Conservation (phyloP, 64 coral and sea anemone genomes). For the Astreopora myriophthalma region DNA sequence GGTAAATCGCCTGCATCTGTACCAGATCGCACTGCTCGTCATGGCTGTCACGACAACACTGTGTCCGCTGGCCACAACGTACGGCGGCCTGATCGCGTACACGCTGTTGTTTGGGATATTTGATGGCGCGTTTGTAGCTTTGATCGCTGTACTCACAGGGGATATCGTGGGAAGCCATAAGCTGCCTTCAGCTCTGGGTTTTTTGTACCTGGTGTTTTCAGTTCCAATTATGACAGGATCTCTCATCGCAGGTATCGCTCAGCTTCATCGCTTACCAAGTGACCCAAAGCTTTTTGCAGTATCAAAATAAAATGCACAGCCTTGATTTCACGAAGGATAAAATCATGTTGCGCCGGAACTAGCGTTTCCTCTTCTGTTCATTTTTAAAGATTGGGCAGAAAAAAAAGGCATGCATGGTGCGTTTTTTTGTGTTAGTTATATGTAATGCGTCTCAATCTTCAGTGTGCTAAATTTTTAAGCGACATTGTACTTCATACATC, state of each 20-base stretch:
- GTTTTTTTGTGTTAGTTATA: no score
- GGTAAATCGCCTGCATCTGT: conserved; percentile 69
- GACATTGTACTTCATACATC: no score
- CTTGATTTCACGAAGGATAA: no score
- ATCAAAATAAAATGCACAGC: no score
- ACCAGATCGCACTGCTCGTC: conserved; percentile 51
- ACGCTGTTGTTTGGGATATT: conserved; percentile 66
- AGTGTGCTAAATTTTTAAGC: no score
- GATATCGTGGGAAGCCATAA: conserved; percentile 45
- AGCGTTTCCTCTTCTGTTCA: no score
- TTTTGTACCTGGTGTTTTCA: conserved; percentile 63
- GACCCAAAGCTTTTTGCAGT: background rate
- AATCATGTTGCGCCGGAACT: no score
- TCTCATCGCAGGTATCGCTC: conserved; percentile 51
- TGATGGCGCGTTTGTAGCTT: conserved; percentile 66
- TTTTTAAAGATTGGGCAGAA: no score
- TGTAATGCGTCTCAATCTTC: no score
- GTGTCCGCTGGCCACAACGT: conserved; percentile 43
- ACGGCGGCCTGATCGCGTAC: conserved; percentile 29
- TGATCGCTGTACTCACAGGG: conserved; percentile 63
- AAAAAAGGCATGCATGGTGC: no score
- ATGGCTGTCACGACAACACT: conserved; percentile 67
- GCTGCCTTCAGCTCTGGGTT: conserved; percentile 56
- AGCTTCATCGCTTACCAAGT: background rate
- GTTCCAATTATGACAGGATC: conserved; percentile 74